A percentile compares a stretch with the other conserved stretches of the same genome.
Evolutionary conservation across 2,888 invertebrate genomes (phyloP).

Genomic region (Orthonychiurus folsomi): DNA sequence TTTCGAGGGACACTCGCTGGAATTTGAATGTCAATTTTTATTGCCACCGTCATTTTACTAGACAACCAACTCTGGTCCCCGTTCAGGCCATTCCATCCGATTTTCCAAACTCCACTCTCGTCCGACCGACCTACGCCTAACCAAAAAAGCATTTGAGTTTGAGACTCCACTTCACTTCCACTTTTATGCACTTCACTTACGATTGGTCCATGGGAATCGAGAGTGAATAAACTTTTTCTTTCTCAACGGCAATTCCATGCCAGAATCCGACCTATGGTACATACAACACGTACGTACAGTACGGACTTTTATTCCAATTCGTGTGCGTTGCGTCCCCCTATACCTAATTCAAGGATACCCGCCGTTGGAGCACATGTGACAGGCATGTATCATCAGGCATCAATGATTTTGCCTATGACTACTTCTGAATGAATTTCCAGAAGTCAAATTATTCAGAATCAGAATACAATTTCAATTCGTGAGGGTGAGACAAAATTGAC

Average conservation of each 20-base stretch:
- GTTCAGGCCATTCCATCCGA: constrained; percentile 3
- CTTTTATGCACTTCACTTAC: constrained; percentile 28
- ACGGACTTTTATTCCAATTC: background rate
- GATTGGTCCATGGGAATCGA: background rate
- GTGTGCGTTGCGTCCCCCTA: background rate
- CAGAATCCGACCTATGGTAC: no score
- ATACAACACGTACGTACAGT: no score
- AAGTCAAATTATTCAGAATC: no score
- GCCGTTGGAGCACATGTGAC: constrained; percentile 8
- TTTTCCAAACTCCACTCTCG: constrained; percentile 1
- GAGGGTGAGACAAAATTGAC: no score
- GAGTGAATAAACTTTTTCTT: constrained; percentile 8
- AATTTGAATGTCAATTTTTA: constrained; percentile 37
- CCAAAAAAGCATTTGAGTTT: constrained; percentile 16
- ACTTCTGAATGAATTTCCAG: background rate
- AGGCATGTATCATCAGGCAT: constrained; percentile 13
- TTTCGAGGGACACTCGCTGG: constrained; percentile 14
- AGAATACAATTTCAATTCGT: no score
- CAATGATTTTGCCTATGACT: constrained; percentile 11
- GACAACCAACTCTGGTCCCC: background rate
- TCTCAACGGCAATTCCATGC: background rate
- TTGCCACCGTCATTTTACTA: constrained; percentile 28
- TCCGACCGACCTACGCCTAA: background rate
- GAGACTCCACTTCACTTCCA: constrained; percentile 22
- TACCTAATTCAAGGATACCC: background rate